Evolutionary conservation across 1,140 invertebrate species (phyloP), one percentile per base, ranked within the genome.

Genomic region (Palaemon carinicauda): DNA sequence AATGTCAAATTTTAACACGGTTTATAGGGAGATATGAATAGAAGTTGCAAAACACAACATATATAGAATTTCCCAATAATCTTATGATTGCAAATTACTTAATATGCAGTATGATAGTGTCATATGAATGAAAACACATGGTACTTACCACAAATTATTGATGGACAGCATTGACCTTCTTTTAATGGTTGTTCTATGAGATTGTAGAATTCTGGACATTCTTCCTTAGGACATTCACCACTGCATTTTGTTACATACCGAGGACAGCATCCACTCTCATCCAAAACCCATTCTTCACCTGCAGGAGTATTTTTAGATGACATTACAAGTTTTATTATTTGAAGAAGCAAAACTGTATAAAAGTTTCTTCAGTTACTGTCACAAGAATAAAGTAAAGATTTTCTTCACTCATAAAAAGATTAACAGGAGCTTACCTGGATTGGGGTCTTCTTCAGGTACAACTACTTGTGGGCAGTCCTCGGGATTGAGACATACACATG

Each of bases 241-340:
- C 93, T 92, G 87, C 96, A 97, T 1, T 94, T 89, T 50, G 93
- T 91, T 52, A 92, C 91, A 2, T 93, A 91, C 27, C 91, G 92
- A 0, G 95, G 94, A 90, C 96, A 96, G 90, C 96, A 96, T 3
- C 95, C 95, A 51, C 92, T 92, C 24, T 91, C 91, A 89, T 95
- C 93, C 0, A 94, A 90, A 1, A 93, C 90, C 0, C 92, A 90
- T 50, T 93, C 91, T 89, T 95, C 93, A 10, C 96, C 96, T 50
- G 94, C 92, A 80, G 31, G 29, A 73, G n/a, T 60, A 41, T 41
- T 1, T 41, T 12, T 9, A 41, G 41, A 0, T 41, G 5, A 7
- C 12, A 9, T 41, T 41, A 7, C 41, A 4, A 41, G 41, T 41
- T 3, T 41, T 9, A 41, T 9, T 41, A 41, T 41, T 41, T 41